These are phyloP conservation scores for Heliconius erato DNA, from an alignment of 2,888 invertebrate genomes.

Conservation along the genomic window DNA sequence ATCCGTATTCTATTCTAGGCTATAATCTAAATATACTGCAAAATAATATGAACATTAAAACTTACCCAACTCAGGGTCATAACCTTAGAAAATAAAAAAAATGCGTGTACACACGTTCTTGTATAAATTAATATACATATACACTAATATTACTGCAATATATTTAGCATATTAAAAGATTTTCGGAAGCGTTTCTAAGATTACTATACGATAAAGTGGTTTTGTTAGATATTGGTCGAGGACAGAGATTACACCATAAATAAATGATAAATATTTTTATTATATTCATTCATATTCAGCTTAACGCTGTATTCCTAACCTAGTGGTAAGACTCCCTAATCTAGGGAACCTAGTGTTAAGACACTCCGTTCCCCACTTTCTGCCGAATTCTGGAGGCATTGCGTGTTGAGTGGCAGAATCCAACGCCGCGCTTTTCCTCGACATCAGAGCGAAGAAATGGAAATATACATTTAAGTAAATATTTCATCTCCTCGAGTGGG, in stretches of 20 bases:
- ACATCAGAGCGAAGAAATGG: too few relatives aligned
- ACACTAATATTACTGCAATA: neutral
- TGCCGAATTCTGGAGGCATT: too few relatives aligned
- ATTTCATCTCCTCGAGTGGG: too few relatives aligned
- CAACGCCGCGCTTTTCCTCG: too few relatives aligned
- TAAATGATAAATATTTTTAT: neutral
- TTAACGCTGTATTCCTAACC: too few relatives aligned
- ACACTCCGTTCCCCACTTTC: too few relatives aligned
- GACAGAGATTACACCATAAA: neutral
- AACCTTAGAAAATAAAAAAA: conserved; percentile 4
- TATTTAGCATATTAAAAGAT: neutral
- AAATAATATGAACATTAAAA: neutral
- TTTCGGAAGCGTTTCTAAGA: neutral
- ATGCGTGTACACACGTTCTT: neutral
- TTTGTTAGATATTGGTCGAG: conserved; percentile 9
- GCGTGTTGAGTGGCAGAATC: too few relatives aligned
- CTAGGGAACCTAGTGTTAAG: too few relatives aligned
- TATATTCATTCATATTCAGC: too few relatives aligned
- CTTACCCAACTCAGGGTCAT: neutral
- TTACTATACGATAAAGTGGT: neutral
- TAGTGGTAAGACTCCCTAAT: too few relatives aligned
- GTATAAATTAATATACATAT: neutral
- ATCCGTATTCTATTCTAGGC: neutral
- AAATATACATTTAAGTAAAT: too few relatives aligned
- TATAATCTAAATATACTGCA: neutral